A percentile compares a stretch with the other conserved stretches of the same genome.
Evolutionary conservation across 2,888 invertebrate genomes (phyloP).

Genomic region (Pachymerium ferrugineum): DNA sequence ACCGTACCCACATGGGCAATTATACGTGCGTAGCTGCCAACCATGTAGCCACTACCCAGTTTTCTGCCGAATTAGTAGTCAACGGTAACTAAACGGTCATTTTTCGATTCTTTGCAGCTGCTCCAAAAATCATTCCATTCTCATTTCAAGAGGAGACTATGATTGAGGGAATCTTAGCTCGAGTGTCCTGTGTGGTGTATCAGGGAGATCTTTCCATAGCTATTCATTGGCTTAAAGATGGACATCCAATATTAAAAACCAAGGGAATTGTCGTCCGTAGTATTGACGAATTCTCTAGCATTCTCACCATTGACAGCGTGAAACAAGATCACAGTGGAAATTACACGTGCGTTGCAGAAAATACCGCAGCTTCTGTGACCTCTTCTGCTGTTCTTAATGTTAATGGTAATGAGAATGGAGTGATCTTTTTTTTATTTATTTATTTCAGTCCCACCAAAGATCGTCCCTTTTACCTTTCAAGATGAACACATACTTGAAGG

Average conservation of each 20-base stretch:
- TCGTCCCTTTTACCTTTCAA: constrained; percentile 30
- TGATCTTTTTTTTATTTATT: too few species aligned
- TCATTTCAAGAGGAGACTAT: constrained; percentile 26
- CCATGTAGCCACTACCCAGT: constrained; percentile 24
- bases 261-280: constrained; percentile 14
- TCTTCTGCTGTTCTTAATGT: constrained; percentile 23
- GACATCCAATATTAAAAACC: background rate
- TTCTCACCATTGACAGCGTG: constrained; percentile 30
- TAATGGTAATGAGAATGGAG: constrained; percentile 28
- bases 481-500: constrained; percentile 23
- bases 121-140: constrained; percentile 30
- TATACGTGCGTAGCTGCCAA: constrained; percentile 43
- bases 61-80: constrained; percentile 10
- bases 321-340: constrained; percentile 35
- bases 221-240: constrained; percentile 12
- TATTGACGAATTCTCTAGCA: constrained; percentile 29
- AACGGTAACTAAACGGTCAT: constrained; percentile 6
- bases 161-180: constrained; percentile 24
- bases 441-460: constrained; percentile 30
- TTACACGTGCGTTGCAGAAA: constrained; percentile 37
- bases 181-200: constrained; percentile 29
- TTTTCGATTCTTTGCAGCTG: constrained; percentile 20
- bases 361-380: constrained; percentile 17
- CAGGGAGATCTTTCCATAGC: constrained; percentile 27
- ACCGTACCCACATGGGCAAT: constrained; percentile 45